Conservation (phyloP, 2,113 vertebrate species). For the Ceuthmochares aereus region DNA sequence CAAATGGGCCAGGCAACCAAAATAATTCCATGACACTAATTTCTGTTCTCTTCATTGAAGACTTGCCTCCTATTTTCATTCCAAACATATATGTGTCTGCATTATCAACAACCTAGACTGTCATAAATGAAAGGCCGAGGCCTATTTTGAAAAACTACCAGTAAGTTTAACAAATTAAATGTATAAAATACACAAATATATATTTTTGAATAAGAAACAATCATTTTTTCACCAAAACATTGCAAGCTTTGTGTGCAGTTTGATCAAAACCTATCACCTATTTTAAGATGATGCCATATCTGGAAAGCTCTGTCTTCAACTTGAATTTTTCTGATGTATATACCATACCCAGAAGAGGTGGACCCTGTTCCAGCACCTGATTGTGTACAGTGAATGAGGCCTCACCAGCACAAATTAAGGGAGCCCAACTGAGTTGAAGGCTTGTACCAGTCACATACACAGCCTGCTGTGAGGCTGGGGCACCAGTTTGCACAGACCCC, state of each 20-base stretch:
- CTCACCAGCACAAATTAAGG: background rate
- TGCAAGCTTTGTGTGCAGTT: background rate
- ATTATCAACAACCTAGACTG: background rate
- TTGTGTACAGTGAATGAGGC: background rate
- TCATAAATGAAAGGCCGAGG: background rate
- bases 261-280: background rate
- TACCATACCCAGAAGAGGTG: background rate
- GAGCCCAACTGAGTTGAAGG: background rate
- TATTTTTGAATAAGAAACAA: background rate
- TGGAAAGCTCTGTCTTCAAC: background rate
- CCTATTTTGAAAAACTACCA: background rate
- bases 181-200: background rate
- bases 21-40: background rate
- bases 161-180: background rate
- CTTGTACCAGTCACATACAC: background rate
- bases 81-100: accelerated
- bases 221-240: background rate
- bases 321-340: background rate
- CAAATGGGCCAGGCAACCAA: background rate
- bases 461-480: background rate
- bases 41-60: background rate
- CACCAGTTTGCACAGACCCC: background rate
- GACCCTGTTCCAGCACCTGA: background rate
- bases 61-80: background rate
- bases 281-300: background rate